Percentiles rank a stretch among this genome's conserved stretches.
These are phyloP conservation scores for Lasius platythorax DNA, from an alignment of 2,888 invertebrate species.

Conservation along the genomic window DNA sequence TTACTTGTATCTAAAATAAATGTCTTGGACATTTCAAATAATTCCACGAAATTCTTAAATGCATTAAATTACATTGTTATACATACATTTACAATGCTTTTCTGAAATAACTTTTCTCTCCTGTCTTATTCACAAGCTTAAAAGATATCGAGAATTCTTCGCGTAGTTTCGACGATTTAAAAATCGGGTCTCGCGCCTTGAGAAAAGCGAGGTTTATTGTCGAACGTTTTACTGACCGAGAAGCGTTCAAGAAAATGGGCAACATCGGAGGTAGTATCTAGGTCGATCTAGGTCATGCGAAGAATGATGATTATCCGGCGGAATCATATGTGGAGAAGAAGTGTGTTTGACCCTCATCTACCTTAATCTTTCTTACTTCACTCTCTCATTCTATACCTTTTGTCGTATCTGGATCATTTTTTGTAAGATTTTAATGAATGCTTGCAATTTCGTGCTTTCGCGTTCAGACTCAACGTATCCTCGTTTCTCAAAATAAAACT, in stretches of 20 bases:
- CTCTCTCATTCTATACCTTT: conserved; percentile 25
- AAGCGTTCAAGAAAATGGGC: conserved; percentile 23
- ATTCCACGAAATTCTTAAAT: neutral
- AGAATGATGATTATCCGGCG: conserved; percentile 46
- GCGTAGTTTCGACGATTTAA: neutral
- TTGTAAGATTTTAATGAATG: conserved; percentile 16
- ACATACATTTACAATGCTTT: neutral
- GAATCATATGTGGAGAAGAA: conserved; percentile 39
- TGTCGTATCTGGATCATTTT: neutral
- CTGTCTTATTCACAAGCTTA: neutral
- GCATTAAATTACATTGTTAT: neutral
- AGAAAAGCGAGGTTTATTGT: conserved; percentile 48
- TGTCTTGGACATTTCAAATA: neutral
- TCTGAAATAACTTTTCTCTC: neutral
- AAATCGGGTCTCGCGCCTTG: conserved; percentile 27
- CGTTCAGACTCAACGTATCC: neutral
- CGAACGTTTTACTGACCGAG: conserved; percentile 40
- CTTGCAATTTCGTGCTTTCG: neutral
- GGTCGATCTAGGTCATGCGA: conserved; percentile 68
- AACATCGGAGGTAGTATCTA: conserved; percentile 62
- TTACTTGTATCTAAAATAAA: neutral
- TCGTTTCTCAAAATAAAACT: neutral
- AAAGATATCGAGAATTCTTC: conserved; percentile 18
- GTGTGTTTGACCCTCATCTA: conserved; percentile 49
- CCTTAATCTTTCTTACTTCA: conserved; percentile 43